A percentile compares a stretch with the other conserved stretches of the same genome.
phyloP scores from a whole-genome alignment of 2,888 invertebrate species.

The Stomorhina lunata region DNA sequence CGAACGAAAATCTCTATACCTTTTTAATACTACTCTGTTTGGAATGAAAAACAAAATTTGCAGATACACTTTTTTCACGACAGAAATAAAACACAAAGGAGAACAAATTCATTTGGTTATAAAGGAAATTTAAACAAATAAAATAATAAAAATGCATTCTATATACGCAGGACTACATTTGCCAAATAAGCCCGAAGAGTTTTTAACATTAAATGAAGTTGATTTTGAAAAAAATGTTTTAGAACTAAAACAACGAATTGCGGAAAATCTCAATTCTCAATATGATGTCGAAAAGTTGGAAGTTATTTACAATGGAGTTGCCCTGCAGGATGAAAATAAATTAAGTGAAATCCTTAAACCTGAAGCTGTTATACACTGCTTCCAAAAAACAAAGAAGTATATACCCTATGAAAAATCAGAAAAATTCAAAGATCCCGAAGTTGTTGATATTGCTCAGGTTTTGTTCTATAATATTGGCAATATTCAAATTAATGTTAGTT shows the following conservation, averaged over 20 bases:
- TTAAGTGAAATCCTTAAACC: constrained; percentile 82
- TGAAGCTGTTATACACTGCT: constrained; percentile 82
- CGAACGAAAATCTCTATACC: neutral
- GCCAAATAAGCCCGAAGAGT: constrained; percentile 80
- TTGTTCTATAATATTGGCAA: constrained; percentile 77
- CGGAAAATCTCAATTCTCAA: constrained; percentile 80
- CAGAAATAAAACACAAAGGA: constrained; percentile 20
- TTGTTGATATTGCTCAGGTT: constrained; percentile 67
- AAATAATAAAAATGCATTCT: constrained; percentile 40
- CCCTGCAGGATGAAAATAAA: constrained; percentile 82
- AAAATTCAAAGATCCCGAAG: constrained; percentile 53
- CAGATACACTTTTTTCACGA: neutral
- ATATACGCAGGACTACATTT: constrained; percentile 81
- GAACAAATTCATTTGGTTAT: neutral
- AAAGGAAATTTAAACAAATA: neutral
- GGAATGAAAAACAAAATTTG: constrained; percentile 21
- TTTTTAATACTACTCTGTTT: constrained; percentile 3
- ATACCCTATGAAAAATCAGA: constrained; percentile 70
- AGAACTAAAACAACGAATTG: constrained; percentile 81
- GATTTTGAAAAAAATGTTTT: constrained; percentile 82
- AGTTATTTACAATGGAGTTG: constrained; percentile 84
- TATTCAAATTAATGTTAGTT: constrained; percentile 79
- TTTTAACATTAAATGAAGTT: constrained; percentile 82
- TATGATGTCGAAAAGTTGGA: constrained; percentile 82
- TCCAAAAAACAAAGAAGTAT: constrained; percentile 77